phyloP scores from a whole-genome alignment of 2,797 vertebrate genomes.

The Muscicapa striata region DNA sequence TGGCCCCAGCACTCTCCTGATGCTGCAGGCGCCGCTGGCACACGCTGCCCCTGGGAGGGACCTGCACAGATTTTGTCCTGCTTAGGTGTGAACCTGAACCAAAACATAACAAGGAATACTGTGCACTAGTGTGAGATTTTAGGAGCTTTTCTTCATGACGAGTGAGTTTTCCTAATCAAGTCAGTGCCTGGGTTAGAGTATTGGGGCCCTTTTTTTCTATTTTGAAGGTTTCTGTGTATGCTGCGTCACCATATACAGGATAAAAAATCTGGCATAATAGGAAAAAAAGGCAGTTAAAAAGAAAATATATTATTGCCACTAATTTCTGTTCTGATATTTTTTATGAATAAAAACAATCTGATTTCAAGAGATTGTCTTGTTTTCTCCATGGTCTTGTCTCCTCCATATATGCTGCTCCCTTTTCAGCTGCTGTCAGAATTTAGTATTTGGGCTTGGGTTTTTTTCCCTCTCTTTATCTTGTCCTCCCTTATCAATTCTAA shows the following conservation, averaged over 20 bases:
- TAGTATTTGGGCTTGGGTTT: not conserved
- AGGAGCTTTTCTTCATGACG: not conserved
- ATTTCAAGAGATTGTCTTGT: not conserved
- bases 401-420: not conserved
- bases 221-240: not conserved
- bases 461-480: not conserved
- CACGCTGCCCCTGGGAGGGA: not conserved
- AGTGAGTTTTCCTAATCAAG: not conserved
- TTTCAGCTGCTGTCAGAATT: not conserved
- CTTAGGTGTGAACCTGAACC: not conserved
- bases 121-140: not conserved
- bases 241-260: not conserved
- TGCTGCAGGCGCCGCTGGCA: not conserved
- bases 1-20: fast-evolving
- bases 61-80: not conserved
- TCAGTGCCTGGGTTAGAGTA: not conserved
- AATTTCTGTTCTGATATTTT: not conserved
- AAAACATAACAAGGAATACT: not conserved
- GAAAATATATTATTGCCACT: not conserved
- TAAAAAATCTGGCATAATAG: not conserved
- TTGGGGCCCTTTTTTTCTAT: not conserved
- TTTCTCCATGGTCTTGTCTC: not conserved
- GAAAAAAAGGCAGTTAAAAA: not conserved
- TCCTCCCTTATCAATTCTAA: conserved; percentile 9
- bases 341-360: not conserved